These are phyloP conservation scores for Sturnira hondurensis DNA, from an alignment of 2,113 vertebrate genomes.

Conservation along the genomic window DNA sequence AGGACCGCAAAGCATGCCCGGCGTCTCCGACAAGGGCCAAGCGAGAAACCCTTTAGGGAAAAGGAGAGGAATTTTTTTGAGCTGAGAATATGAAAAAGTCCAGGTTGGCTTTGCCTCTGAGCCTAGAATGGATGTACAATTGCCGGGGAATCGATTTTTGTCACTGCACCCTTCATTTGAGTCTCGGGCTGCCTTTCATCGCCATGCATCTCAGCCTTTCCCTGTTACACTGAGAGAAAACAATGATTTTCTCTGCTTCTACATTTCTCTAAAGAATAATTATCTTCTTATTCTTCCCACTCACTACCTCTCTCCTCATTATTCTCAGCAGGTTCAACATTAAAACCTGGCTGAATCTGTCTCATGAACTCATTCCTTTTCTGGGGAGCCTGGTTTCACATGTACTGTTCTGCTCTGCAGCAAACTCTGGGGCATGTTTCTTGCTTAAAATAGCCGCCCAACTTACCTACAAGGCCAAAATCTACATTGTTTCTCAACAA, in stretches of 20 bases:
- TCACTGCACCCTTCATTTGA: not conserved
- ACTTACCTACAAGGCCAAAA: not conserved
- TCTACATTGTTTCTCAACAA: not conserved
- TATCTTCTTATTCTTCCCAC: constrained; percentile 46
- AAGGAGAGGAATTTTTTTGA: constrained; percentile 1
- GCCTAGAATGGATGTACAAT: not conserved
- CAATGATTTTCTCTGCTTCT: constrained; percentile 43
- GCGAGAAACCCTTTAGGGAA: not conserved
- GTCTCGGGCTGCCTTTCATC: not conserved
- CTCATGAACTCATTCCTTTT: constrained; percentile 8
- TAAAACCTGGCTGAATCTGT: constrained; percentile 48
- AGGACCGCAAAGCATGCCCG: not conserved
- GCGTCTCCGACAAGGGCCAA: not conserved
- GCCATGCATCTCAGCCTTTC: not conserved
- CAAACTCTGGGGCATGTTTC: not conserved
- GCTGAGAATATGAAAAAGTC: not conserved
- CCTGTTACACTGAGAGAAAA: constrained; percentile 4
- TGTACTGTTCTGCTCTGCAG: not conserved
- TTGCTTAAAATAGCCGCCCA: constrained; percentile 6
- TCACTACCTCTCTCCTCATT: constrained; percentile 41
- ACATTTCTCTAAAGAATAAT: constrained; percentile 43
- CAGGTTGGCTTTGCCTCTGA: not conserved
- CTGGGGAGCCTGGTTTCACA: not conserved
- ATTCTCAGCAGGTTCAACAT: constrained; percentile 43
- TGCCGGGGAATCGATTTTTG: constrained; percentile 26